These are phyloP conservation scores for Paracentrotus lividus DNA, from an alignment of 53 echinoderm and acorn worm genomes.

Conservation along the genomic window DNA sequence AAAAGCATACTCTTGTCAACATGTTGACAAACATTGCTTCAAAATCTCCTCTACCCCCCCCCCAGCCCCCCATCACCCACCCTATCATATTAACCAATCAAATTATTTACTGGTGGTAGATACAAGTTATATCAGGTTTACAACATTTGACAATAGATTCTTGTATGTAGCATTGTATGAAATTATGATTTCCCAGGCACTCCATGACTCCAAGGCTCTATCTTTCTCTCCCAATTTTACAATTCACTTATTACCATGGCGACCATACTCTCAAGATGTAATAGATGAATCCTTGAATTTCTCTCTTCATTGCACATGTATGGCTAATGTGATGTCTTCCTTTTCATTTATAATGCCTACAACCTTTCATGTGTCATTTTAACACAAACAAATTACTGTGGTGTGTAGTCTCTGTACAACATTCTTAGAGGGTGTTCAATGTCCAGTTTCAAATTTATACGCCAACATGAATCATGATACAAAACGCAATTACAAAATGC, in stretches of 20 bases:
- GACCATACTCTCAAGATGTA: neutral
- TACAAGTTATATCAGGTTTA: too few relatives aligned
- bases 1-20: too few relatives aligned
- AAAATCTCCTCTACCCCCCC: too few relatives aligned
- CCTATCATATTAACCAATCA: neutral
- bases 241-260: neutral
- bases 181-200: neutral
- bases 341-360: neutral
- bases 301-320: neutral
- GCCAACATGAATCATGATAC: too few relatives aligned
- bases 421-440: too few relatives aligned
- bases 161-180: neutral
- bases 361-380: neutral
- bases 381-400: too few relatives aligned
- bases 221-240: neutral
- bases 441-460: too few relatives aligned
- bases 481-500: too few relatives aligned
- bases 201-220: neutral
- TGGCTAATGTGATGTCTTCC: neutral
- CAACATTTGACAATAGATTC: neutral
- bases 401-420: too few relatives aligned
- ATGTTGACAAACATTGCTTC: too few relatives aligned
- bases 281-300: neutral
- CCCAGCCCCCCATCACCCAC: neutral
- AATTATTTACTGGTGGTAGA: neutral